Conservation (phyloP, 2,888 invertebrate genomes). For the Galerucella pusilla region DNA sequence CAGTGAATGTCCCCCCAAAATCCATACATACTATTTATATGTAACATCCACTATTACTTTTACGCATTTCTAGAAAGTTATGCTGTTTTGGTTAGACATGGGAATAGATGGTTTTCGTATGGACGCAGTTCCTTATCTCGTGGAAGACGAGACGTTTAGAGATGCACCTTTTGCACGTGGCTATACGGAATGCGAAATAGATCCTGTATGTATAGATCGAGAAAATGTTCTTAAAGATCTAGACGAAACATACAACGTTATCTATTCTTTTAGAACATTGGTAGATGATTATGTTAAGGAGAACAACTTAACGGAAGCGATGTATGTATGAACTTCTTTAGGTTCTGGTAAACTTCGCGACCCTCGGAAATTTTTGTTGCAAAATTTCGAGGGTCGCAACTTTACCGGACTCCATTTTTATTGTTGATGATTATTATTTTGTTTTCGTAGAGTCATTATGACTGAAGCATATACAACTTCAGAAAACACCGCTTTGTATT, state of each 20-base stretch:
- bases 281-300: conserved; percentile 69
- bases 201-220: conserved; percentile 70
- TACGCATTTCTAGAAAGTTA: conserved; percentile 67
- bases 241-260: conserved; percentile 72
- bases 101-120: conserved; percentile 91
- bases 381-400: too few relatives aligned
- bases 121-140: conserved; percentile 73
- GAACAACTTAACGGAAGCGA: conserved; percentile 60
- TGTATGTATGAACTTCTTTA: conserved; percentile 45
- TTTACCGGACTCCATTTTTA: not conserved
- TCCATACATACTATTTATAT: too few relatives aligned
- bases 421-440: not conserved
- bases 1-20: too few relatives aligned
- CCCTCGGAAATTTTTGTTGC: too few relatives aligned
- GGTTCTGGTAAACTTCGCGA: too few relatives aligned
- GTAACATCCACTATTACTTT: not conserved
- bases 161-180: conserved; percentile 64
- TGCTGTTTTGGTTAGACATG: conserved; percentile 83
- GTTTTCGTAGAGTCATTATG: conserved; percentile 74
- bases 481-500: conserved; percentile 73
- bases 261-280: conserved; percentile 74
- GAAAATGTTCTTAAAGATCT: conserved; percentile 69
- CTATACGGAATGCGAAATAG: conserved; percentile 53
- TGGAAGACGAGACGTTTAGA: conserved; percentile 60
- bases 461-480: conserved; percentile 78